Conservation (phyloP, 1,140 invertebrate genomes). For the Drosophila kikkawai region DNA sequence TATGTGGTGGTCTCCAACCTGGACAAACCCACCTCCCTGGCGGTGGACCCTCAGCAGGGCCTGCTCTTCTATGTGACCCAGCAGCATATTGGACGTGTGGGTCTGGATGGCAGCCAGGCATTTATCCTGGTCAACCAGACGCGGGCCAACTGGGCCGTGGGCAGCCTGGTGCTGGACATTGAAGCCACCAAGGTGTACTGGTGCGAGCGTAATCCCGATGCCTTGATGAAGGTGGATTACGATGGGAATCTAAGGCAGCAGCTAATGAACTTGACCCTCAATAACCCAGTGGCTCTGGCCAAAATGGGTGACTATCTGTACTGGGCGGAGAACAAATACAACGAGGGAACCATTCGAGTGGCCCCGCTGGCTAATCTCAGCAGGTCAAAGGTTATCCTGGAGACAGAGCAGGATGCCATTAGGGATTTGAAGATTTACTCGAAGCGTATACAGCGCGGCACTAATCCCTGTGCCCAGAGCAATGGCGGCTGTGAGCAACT, state of each 20-base stretch:
- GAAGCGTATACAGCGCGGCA: conserved; percentile 86
- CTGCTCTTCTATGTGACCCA: conserved; percentile 94
- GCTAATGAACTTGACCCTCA: conserved; percentile 89
- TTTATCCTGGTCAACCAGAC: conserved; percentile 85
- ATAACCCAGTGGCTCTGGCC: conserved; percentile 90
- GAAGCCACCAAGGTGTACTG: conserved; percentile 93
- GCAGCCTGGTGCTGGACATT: conserved; percentile 91
- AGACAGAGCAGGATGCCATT: conserved; percentile 88
- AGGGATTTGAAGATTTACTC: conserved; percentile 90
- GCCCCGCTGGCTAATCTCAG: conserved; percentile 88
- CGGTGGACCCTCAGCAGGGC: conserved; percentile 88
- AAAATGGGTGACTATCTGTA: conserved; percentile 77
- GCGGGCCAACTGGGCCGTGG: conserved; percentile 86
- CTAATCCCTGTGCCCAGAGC: conserved; percentile 89
- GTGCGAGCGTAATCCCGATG: conserved; percentile 91
- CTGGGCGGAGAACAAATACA: conserved; percentile 86
- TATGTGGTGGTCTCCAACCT: conserved; percentile 92
- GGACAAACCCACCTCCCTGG: conserved; percentile 89
- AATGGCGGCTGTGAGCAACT: conserved; percentile 93
- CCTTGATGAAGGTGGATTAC: conserved; percentile 91
- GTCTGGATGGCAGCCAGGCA: conserved; percentile 90
- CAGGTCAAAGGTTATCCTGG: conserved; percentile 86
- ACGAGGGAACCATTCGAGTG: conserved; percentile 88
- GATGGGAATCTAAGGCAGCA: conserved; percentile 90
- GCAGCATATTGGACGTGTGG: conserved; percentile 91